Conservation (phyloP, 2,113 vertebrate genomes). For the Sebastes fasciatus region DNA sequence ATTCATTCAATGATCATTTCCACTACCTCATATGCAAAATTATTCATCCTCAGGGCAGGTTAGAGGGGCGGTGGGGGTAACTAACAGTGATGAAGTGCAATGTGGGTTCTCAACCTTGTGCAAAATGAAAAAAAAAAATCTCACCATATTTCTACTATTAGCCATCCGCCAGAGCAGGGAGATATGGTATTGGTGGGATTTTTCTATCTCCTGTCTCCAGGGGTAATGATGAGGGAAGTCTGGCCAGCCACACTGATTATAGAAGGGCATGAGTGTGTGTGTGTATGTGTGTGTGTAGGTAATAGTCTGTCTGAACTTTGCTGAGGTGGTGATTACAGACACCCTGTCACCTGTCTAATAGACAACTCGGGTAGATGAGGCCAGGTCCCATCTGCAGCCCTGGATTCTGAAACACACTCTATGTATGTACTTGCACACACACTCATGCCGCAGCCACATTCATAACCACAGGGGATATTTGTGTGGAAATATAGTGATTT, state of each 20-base stretch:
- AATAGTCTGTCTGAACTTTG: slow-evolving; percentile 65
- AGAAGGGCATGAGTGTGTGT: slow-evolving; percentile 24
- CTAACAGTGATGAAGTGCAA: slow-evolving; percentile 67
- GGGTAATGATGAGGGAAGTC: slow-evolving; percentile 74
- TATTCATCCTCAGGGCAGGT: slow-evolving; percentile 62
- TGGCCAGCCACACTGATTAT: slow-evolving; percentile 65
- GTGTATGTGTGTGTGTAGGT: slow-evolving; percentile 6
- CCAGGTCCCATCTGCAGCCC: slow-evolving; percentile 22
- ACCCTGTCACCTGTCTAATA: slow-evolving; percentile 64
- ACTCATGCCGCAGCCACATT: not conserved
- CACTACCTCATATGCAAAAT: slow-evolving; percentile 67
- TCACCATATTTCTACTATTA: slow-evolving; percentile 48
- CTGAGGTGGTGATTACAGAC: slow-evolving; percentile 70
- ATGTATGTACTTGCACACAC: not conserved
- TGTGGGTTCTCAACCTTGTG: slow-evolving; percentile 49
- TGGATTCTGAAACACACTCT: not conserved
- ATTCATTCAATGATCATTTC: slow-evolving; percentile 70
- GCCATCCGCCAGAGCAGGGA: slow-evolving; percentile 41
- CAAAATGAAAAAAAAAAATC: slow-evolving; percentile 37
- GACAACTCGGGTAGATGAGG: slow-evolving; percentile 57
- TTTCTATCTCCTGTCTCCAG: slow-evolving; percentile 66
- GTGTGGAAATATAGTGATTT: slow-evolving; percentile 16
- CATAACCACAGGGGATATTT: not conserved
- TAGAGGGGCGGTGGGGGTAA: slow-evolving; percentile 46
- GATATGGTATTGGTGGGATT: slow-evolving; percentile 58